phyloP scores from a whole-genome alignment of 2,797 vertebrate species.

The Lepilemur septentrionalis region DNA sequence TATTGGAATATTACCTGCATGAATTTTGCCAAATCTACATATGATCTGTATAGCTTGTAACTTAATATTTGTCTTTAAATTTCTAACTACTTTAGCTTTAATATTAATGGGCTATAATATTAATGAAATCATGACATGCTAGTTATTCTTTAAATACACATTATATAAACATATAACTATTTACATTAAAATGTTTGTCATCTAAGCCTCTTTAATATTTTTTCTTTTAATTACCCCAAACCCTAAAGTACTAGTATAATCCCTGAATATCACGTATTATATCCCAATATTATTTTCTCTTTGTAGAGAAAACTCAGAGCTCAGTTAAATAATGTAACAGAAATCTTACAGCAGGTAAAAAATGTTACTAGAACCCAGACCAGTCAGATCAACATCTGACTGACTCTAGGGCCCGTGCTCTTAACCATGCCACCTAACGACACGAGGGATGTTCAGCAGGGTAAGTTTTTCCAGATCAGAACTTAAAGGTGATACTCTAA shows the following conservation, averaged over 20 bases:
- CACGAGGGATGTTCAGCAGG: not conserved
- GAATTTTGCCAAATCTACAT: not conserved
- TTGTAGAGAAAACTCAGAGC: not conserved
- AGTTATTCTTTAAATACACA: not conserved
- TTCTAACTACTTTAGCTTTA: not conserved
- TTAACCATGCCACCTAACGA: not conserved
- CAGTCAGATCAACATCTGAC: not conserved
- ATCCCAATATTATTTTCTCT: not conserved
- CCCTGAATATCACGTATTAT: not conserved
- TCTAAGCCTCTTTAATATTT: not conserved
- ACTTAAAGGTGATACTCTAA: not conserved
- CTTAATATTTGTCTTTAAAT: conserved; percentile 25
- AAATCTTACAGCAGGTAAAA: not conserved
- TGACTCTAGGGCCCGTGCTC: not conserved
- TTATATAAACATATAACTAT: not conserved
- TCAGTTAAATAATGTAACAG: not conserved
- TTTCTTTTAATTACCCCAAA: conserved; percentile 16
- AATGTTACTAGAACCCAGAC: not conserved
- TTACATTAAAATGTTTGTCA: not conserved
- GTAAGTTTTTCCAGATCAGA: not conserved
- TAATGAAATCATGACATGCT: not conserved
- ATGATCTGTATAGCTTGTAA: not conserved
- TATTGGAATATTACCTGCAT: not conserved
- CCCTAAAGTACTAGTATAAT: not conserved
- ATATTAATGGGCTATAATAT: not conserved